Base-by-base conservation (phyloP, 2,113 vertebrate genomes). In the Ictalurus punctatus region DNA sequence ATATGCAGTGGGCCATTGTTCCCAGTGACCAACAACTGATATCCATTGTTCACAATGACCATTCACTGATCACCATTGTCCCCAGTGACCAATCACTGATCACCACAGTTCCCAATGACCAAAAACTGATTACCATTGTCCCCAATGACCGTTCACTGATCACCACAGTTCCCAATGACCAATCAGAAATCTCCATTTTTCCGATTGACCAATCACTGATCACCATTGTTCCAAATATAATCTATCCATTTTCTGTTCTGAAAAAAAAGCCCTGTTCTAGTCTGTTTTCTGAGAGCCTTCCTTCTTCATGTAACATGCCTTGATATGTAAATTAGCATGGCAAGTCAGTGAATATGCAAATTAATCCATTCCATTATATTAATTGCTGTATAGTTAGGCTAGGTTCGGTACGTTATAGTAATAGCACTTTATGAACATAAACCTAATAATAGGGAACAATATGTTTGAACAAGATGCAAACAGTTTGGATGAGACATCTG, bases 311-410 rank as follows among this genome's bases (percentile, higher is more conserved):
- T 48, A 78, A 27, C 74, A 48, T 52, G 44, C 44, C 52, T 79
- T 79, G 25, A 54, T 79, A 79, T 54, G 44, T 48, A 79, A 79
- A 79, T 52, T 44, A 79, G 13, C 76, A n/a, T 23, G 3, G 44
- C 13, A 12, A 21, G 30, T 81, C 79, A 30, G 34, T 81, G 79
- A 58, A 81, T 81, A 58, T 81, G 79, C 79, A 58, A 56, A 81
- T 58, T 3, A 81, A 58, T 27, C 76, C 48, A 54, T 56, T 14
- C 12, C n/a, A 40, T 74, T 74, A 40, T 74, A n/a, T 74, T 74
- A 37, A 21, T 19, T 74, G 71, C 16, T 74, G 34, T 78, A 5
- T 5, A 48, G 44, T 48, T 48, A 7, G 44, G 44, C 44, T 48
- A 48, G 44, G 44, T 48, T 48, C 6, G 40, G 3, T 78, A 27